Base-by-base conservation (phyloP, 2,113 vertebrate species). In the Vidua macroura region DNA sequence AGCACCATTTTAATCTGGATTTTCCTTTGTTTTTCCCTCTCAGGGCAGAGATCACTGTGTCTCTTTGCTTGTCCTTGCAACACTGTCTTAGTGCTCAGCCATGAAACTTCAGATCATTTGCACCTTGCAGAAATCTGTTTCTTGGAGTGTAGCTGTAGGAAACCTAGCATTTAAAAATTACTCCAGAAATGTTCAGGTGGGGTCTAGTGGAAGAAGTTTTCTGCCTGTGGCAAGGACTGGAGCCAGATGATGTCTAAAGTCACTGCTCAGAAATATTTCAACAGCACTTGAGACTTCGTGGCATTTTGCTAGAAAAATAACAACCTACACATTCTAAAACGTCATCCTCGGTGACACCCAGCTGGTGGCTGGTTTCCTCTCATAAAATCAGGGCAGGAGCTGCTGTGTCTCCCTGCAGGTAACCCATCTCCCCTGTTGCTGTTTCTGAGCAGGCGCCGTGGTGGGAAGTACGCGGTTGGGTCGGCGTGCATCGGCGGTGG, bases 401-500 rank as follows among this genome's bases (percentile, higher is more conserved):
- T 62, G 18, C 60, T 52, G 3, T 23, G 17, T 11, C 39, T 69
- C 48, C 8, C 2, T 33, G 30, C 33, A 18, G 12, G 41, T 28
- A 10, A 48, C 10, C 25, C 7, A 39, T n/a, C 13, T 28, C 70
- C 27, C 8, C 43, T 63, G 43, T 55, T 53, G 9, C 56, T 91
- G 53, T 76, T 86, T 56, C 80, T 24, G 30, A 15, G 6, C 94
- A 99, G 99, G 97, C 98, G 99, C 23, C 98, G 98, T 16, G 98
- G 99, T 7, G 99, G 98, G 31, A 99, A 98, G 62, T 99, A 99
- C 0, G 99, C 98, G 0, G 97, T 99, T 2, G 99, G 99, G 9
- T 99, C 99, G 0, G 99, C 99, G 49, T 99, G 99, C 96, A 99
- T 99, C 9, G 99, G 99, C 3, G 99, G 99, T 1, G 99, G 99